phyloP scores from a whole-genome alignment of 2,888 invertebrate genomes.

The Ornithoptera priamus region DNA sequence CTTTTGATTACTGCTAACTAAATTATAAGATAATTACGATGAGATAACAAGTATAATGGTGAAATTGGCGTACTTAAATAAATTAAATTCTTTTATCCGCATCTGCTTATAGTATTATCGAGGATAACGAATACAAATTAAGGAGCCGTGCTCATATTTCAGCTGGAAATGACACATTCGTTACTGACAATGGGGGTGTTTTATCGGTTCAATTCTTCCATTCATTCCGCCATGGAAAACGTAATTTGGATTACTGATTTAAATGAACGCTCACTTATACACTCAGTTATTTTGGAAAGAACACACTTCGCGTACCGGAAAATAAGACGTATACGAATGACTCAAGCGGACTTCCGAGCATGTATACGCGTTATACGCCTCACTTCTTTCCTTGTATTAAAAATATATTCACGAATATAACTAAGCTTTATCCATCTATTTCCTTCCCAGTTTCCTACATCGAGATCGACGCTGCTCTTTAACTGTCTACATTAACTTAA shows the following conservation, averaged over 20 bases:
- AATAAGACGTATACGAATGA: slow-evolving; percentile 64
- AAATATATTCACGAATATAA: slow-evolving; percentile 22
- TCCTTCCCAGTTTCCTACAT: slow-evolving; percentile 16
- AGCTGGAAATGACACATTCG: slow-evolving; percentile 71
- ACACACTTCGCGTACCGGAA: slow-evolving; percentile 70
- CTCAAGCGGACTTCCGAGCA: slow-evolving; percentile 70
- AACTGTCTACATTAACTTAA: not conserved
- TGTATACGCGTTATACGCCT: slow-evolving; percentile 64
- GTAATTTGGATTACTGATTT: slow-evolving; percentile 72
- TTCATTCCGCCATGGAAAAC: slow-evolving; percentile 72
- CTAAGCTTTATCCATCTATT: slow-evolving; percentile 10
- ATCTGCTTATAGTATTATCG: slow-evolving; percentile 18
- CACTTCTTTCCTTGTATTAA: slow-evolving; percentile 51
- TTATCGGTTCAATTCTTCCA: slow-evolving; percentile 71
- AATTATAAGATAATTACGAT: slow-evolving; percentile 5
- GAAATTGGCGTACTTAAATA: slow-evolving; percentile 6
- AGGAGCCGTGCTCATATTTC: slow-evolving; percentile 49
- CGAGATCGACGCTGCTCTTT: slow-evolving; percentile 8
- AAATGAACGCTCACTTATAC: slow-evolving; percentile 63
- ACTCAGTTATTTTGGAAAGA: slow-evolving; percentile 59
- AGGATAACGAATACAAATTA: slow-evolving; percentile 24
- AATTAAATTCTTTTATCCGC: slow-evolving; percentile 21
- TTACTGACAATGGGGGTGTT: slow-evolving; percentile 66
- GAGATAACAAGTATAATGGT: slow-evolving; percentile 1
- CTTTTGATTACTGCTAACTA: slow-evolving; percentile 4